Evolutionary conservation across 2,113 vertebrate genomes (phyloP).

Genomic region (Heptranchias perlo): DNA sequence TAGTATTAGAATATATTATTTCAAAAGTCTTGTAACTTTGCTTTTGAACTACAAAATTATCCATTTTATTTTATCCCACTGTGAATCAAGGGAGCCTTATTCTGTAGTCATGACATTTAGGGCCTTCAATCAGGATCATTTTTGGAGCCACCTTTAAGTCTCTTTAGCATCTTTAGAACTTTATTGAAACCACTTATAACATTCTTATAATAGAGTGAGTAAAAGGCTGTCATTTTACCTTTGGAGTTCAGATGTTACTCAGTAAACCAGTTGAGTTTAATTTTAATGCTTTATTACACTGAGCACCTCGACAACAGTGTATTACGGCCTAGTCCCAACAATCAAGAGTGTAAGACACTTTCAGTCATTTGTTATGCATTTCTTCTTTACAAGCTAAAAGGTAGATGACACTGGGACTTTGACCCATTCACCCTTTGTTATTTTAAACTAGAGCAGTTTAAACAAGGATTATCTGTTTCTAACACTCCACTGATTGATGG

Average conservation of each 20-base stretch:
- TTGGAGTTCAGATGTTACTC: not conserved
- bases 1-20: not conserved
- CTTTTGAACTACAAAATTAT: not conserved
- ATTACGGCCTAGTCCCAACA: not conserved
- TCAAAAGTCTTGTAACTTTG: not conserved
- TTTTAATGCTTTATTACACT: not conserved
- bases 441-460: not conserved
- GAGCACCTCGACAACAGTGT: not conserved
- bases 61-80: not conserved
- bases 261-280: not conserved
- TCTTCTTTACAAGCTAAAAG: not conserved
- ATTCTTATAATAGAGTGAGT: not conserved
- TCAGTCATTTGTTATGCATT: not conserved
- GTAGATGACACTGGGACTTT: not conserved
- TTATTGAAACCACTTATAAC: not conserved
- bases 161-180: not conserved
- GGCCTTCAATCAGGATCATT: not conserved
- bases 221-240: not conserved
- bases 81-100: not conserved
- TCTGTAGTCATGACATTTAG: not conserved
- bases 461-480: constrained; percentile 22
- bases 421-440: constrained; percentile 9
- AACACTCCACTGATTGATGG: constrained; percentile 31
- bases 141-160: not conserved
- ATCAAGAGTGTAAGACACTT: not conserved